Base-by-base conservation (phyloP, 2,113 vertebrate species). In the Pogonocichla stellata region DNA sequence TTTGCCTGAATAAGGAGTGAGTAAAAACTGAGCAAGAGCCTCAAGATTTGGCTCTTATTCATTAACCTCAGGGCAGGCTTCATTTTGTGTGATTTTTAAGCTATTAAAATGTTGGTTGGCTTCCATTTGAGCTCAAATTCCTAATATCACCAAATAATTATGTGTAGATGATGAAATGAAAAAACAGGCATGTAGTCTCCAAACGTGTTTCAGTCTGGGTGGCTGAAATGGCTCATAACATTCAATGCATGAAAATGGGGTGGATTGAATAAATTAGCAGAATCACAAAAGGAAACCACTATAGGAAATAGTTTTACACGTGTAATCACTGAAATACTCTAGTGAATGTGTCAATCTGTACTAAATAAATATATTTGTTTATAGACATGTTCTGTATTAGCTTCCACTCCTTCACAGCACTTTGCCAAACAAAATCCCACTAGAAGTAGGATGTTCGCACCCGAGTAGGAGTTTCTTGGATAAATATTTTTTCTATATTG, bases 351-450 rank as follows among this genome's bases (percentile, higher is more conserved):
- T 98, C 97, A 96, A 61, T 98, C 98, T 98, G 95, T 95, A 92
- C 98, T 98, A 98, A 98, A 97, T 98, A 98, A 98, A 98, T 98
- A 98, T 98, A 97, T 98, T 98, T 98, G 98, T 98, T 98, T 98
- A 98, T 97, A 98, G 98, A 98, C 97, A 97, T 97, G 97, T 96
- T 97, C 98, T 97, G 95, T 97, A 97, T 98, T 98, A 97, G 97
- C 97, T 97, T 98, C 98, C 97, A 97, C 97, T 97, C 96, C 97
- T 98, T 96, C 96, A 94, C 88, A 97, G 97, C 71, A 36, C 94
- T 96, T 97, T 98, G 98, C 98, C 98, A 98, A 98, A 97, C 96
- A 98, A 98, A 98, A 98, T 97, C 98, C 97, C 97, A 90, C 97
- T 96, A 97, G 96, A 97, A 98, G 97, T 98, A 98, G 98, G 98